A percentile compares a stretch with the other conserved stretches of the same genome.
Evolutionary conservation across 2,797 vertebrate species (phyloP).

Genomic region (Chrysocyon brachyurus): DNA sequence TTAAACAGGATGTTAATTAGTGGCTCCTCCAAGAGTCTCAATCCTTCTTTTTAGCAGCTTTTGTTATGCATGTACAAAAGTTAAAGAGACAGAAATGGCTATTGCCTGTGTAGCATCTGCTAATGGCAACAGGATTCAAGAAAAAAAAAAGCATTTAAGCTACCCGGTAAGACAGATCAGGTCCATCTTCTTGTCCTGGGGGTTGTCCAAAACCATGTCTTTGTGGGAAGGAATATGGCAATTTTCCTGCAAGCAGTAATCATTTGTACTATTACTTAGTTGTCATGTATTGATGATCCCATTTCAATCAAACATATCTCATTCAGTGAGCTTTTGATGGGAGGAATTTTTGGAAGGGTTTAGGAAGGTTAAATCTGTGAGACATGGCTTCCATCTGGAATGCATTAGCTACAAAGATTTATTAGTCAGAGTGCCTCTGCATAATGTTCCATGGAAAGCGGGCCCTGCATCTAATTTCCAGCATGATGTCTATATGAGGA

Average conservation of each 20-base stretch:
- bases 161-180: conserved; percentile 75
- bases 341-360: conserved; percentile 94
- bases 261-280: conserved; percentile 90
- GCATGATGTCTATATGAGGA: conserved; percentile 92
- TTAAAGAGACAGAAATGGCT: conserved; percentile 83
- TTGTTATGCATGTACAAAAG: conserved; percentile 81
- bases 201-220: conserved; percentile 85
- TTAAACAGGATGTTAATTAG: conserved; percentile 91
- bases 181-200: conserved; percentile 79
- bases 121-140: conserved; percentile 80
- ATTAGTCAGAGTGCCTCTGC: conserved; percentile 94
- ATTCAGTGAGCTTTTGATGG: conserved; percentile 91
- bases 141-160: conserved; percentile 81
- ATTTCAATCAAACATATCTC: conserved; percentile 93
- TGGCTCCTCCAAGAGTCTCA: conserved; percentile 82
- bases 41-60: conserved; percentile 81
- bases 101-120: conserved; percentile 76
- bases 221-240: conserved; percentile 85
- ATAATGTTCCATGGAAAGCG: conserved; percentile 93
- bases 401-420: conserved; percentile 96
- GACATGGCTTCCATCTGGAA: conserved; percentile 96
- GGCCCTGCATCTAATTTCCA: conserved; percentile 92
- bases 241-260: conserved; percentile 87
- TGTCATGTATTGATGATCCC: conserved; percentile 93
- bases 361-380: conserved; percentile 95